phyloP scores from a whole-genome alignment of 2,113 vertebrate species.

The Mandrillus leucophaeus region DNA sequence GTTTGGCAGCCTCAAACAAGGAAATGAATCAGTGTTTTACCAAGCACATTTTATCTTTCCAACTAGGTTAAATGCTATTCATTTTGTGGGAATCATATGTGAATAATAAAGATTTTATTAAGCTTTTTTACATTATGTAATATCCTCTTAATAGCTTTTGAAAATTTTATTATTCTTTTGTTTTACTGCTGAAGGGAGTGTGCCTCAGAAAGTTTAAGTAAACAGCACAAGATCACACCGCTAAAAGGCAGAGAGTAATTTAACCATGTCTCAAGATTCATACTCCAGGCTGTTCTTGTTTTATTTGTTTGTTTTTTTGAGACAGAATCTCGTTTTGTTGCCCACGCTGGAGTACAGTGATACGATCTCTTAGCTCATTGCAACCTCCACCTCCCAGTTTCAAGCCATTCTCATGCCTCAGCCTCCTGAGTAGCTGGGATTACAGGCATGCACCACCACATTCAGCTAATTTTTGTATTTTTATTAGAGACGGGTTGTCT shows the following conservation, averaged over 20 bases:
- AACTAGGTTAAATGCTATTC: background rate
- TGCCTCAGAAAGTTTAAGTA: background rate
- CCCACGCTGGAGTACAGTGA: too few species aligned
- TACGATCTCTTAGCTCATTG: too few species aligned
- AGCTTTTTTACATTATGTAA: background rate
- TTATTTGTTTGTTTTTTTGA: too few species aligned
- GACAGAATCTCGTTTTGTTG: too few species aligned
- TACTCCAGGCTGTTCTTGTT: background rate
- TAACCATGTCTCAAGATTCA: background rate
- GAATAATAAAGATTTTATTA: background rate
- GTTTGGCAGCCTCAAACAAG: background rate
- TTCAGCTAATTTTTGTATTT: too few species aligned
- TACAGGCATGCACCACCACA: too few species aligned
- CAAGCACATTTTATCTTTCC: background rate
- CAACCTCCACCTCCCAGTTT: too few species aligned
- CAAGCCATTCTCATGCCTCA: too few species aligned
- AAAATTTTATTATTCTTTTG: background rate
- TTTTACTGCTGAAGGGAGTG: background rate
- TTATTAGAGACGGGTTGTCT: too few species aligned
- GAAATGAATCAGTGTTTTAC: background rate
- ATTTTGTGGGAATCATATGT: background rate
- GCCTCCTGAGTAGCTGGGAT: too few species aligned
- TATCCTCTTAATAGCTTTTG: background rate
- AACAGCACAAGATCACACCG: background rate
- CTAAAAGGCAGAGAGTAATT: background rate